phyloP scores from a whole-genome alignment of 92 coral and sea anemone species.

The Porites lobata region DNA sequence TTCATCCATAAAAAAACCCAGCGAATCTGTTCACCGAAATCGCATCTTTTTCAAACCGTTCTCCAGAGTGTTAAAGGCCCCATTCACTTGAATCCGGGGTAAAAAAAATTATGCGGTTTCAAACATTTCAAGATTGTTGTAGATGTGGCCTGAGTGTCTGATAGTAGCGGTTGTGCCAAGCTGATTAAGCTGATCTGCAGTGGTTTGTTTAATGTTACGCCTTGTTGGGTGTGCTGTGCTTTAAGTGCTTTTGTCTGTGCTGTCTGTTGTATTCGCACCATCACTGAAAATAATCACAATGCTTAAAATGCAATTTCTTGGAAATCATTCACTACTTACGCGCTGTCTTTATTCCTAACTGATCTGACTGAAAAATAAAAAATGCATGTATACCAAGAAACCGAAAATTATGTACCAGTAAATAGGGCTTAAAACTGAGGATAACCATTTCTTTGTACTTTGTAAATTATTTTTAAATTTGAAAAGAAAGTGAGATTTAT shows the following conservation, averaged over 20 bases:
- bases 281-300: constrained; percentile 1
- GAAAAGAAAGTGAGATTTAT: not conserved
- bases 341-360: no score
- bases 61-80: no score
- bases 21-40: no score
- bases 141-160: not conserved
- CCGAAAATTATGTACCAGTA: no score
- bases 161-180: not conserved
- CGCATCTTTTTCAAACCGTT: no score
- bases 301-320: not conserved
- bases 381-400: not conserved
- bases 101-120: no score
- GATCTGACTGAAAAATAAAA: not conserved
- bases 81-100: no score
- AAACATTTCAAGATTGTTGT: no score
- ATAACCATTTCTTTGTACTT: no score
- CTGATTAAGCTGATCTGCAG: no score
- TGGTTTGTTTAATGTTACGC: not conserved
- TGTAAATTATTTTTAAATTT: not conserved
- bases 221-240: constrained; percentile 8
- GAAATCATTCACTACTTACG: not conserved
- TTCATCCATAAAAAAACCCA: no score
- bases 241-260: constrained; percentile 18
- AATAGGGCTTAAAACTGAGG: no score
- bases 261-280: constrained; percentile 15